Evolutionary conservation across 37 sponge, comb jelly and placozoan genomes (phyloP), one percentile per base, ranked within the genome.

Genomic region (Cliona cf. orientalis): DNA sequence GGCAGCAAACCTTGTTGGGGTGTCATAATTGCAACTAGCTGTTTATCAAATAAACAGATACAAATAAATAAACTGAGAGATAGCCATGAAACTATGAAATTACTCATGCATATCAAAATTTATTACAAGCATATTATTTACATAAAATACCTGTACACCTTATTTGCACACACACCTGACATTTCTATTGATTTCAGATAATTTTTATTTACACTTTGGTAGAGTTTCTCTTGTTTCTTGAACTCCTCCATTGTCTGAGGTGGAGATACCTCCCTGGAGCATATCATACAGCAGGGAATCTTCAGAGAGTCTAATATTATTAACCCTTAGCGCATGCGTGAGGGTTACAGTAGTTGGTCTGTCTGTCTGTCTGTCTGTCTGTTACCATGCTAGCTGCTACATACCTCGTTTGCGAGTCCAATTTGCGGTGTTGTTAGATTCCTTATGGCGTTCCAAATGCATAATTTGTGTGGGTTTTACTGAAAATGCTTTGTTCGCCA

Each of bases 141-240:
- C 55, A 49, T 19, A 17, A 49, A 17, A 17, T 49, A 17, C 55
- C 11, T 11, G 55, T 11, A 17, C 14, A 19, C 55, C 11, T 11
- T 11, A 49, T 17, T 11, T 68, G 36, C 69, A 38, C 41, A 38
- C 23, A 31, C 25, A 84, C 81, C 81, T 66, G 84, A 67, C 76
- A 87, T 66, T 46, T 69, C 53, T 2, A 87, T 75, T 43, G 64
- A 72, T 21, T 77, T 80, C 22, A 87, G 34, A 29, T 69, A 80
- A 4, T 42, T 22, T 37, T 80, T 23, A 33, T 34, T 66, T 39
- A 66, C 56, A 36, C 36, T 21, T 5, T 83, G 34, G 32, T 53
- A 74, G 7, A 26, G 26, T 3, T 35, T n/a, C 55, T 83, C 84
- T 41, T 83, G 84, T 19, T 74, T 33, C 1, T 11, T 1, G 0